These are phyloP conservation scores for Parotocinclus haroldoi DNA, from an alignment of 2,797 vertebrate species.

Conservation along the genomic window DNA sequence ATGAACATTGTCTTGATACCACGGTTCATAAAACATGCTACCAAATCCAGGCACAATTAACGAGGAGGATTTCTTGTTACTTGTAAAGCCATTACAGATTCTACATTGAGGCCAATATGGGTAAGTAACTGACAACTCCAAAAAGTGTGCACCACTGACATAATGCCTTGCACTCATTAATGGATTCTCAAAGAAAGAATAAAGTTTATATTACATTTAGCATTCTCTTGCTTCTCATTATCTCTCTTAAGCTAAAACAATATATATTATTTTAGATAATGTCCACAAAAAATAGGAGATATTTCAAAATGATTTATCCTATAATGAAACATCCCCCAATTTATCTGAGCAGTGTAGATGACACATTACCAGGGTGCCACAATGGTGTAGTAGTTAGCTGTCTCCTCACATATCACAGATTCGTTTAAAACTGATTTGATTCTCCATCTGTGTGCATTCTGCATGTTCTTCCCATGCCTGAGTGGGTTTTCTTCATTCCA, in stretches of 20 bases:
- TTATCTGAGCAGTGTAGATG: too few species aligned
- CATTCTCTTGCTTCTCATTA: neutral
- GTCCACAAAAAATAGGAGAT: neutral
- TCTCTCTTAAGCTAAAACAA: neutral
- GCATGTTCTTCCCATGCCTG: too few species aligned
- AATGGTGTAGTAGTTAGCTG: too few species aligned
- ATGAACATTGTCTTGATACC: conserved; percentile 8
- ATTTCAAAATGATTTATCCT: neutral
- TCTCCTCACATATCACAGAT: too few species aligned
- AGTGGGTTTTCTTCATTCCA: too few species aligned
- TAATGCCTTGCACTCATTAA: conserved; percentile 17
- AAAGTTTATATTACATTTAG: neutral
- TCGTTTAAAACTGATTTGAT: too few species aligned
- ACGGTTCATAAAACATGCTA: conserved; percentile 1
- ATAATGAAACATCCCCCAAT: neutral
- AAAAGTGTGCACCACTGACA: neutral
- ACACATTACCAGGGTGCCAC: too few species aligned
- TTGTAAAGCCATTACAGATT: conserved; percentile 20
- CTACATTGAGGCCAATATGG: conserved; percentile 9
- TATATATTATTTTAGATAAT: neutral
- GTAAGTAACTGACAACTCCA: conserved; percentile 13
- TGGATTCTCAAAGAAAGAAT: neutral
- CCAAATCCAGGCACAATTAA: conserved; percentile 1
- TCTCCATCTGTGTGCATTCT: too few species aligned
- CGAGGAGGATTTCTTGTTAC: conserved; percentile 20